Percentiles rank a stretch among this genome's conserved stretches.
phyloP scores from a whole-genome alignment of 2,113 vertebrate species.

The Peromyscus polionotus region DNA sequence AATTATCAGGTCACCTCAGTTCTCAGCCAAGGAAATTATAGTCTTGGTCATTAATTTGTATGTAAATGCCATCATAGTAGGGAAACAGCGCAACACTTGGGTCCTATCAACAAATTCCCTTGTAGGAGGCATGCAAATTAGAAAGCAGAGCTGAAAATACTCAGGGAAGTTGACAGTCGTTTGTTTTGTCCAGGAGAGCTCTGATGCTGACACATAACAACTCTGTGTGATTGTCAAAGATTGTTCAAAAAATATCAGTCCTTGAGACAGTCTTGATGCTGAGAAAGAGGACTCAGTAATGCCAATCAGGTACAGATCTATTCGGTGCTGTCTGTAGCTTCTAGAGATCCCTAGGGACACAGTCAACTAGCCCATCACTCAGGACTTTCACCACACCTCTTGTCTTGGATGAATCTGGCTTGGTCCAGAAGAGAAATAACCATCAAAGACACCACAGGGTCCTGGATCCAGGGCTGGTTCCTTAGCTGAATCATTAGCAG shows the following conservation, averaged over 20 bases:
- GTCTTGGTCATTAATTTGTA: constrained; percentile 70
- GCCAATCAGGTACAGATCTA: neutral
- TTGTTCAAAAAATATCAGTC: constrained; percentile 1
- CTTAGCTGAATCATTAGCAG: neutral
- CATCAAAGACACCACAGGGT: neutral
- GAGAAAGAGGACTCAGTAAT: neutral
- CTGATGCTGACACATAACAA: neutral
- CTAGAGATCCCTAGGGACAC: neutral
- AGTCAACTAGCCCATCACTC: neutral
- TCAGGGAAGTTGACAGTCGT: neutral
- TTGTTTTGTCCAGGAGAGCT: constrained; percentile 10
- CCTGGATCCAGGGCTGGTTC: neutral
- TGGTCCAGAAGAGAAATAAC: neutral
- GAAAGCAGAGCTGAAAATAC: neutral
- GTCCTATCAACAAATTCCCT: constrained; percentile 56
- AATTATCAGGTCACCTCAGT: constrained; percentile 64
- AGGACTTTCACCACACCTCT: neutral
- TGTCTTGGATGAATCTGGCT: neutral
- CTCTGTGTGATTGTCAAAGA: neutral
- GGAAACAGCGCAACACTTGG: constrained; percentile 58
- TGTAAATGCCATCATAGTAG: constrained; percentile 57
- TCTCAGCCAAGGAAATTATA: constrained; percentile 67
- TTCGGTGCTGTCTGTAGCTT: neutral
- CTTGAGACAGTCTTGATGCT: neutral
- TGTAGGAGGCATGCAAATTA: constrained; percentile 40